Evolutionary conservation across 1,140 invertebrate genomes (phyloP).

Genomic region (Eupristina koningsbergeri): DNA sequence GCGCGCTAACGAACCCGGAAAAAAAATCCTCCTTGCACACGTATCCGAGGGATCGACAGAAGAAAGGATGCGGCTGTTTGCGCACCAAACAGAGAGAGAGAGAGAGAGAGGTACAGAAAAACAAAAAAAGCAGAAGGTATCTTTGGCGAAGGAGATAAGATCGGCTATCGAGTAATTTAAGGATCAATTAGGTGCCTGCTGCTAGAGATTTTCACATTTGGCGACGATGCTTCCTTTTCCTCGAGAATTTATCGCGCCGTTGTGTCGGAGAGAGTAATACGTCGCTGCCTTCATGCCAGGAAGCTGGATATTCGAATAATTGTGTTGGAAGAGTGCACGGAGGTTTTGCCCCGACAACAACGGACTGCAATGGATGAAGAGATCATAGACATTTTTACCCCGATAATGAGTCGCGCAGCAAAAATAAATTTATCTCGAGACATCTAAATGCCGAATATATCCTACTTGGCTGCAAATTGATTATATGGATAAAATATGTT

Average conservation of each 20-base stretch:
- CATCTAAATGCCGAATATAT: neutral
- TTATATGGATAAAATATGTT: neutral
- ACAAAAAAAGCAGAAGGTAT: neutral
- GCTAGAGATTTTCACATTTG: neutral
- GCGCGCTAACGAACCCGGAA: conserved; percentile 20
- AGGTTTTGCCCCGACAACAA: neutral
- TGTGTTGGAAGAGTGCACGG: neutral
- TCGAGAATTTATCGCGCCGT: conserved; percentile 7
- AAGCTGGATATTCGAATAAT: neutral
- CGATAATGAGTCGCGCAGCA: neutral
- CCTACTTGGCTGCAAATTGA: neutral
- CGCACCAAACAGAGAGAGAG: neutral
- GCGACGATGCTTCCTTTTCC: neutral
- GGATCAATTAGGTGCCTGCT: conserved; percentile 44
- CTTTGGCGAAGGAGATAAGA: conserved; percentile 25
- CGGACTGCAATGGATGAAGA: neutral
- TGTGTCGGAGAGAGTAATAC: neutral
- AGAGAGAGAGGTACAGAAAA: too few relatives aligned
- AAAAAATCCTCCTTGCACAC: neutral
- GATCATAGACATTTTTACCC: neutral
- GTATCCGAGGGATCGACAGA: neutral
- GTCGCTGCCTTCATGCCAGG: neutral
- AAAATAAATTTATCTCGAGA: neutral
- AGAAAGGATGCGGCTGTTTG: too few relatives aligned
- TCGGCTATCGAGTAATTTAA: conserved; percentile 46